Conservation (phyloP, 2,888 invertebrate species). For the Drosophila picticornis region DNA sequence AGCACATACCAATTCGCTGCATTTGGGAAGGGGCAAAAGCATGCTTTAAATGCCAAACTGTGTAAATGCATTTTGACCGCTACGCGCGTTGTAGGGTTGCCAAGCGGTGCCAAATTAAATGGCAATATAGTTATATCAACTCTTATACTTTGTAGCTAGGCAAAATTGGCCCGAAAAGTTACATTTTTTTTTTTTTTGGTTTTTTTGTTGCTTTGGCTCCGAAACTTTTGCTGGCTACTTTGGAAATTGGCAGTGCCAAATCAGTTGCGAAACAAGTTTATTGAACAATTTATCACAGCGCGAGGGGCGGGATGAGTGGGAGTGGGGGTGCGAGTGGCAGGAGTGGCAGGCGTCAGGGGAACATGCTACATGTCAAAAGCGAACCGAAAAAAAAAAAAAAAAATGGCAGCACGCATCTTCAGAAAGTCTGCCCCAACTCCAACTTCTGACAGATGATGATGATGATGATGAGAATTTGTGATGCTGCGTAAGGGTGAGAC, state of each 20-base stretch:
- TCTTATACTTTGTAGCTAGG: slow-evolving; percentile 1
- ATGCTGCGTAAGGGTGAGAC: slow-evolving; percentile 15
- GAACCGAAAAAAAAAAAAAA: slow-evolving; percentile 8
- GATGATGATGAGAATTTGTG: slow-evolving; percentile 39
- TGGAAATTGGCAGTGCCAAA: slow-evolving; percentile 63
- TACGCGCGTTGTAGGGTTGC: slow-evolving; percentile 20
- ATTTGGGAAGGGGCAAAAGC: slow-evolving; percentile 4
- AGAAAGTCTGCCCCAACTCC: slow-evolving; percentile 5
- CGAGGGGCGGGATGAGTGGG: neutral
- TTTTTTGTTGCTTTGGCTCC: slow-evolving; percentile 26
- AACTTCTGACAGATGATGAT: slow-evolving; percentile 21
- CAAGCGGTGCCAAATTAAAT: slow-evolving; percentile 32
- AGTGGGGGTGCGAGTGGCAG: neutral
- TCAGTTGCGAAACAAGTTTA: slow-evolving; percentile 77
- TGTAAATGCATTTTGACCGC: slow-evolving; percentile 44
- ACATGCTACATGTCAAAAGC: slow-evolving; percentile 49
- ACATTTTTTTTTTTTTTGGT: slow-evolving; percentile 21
- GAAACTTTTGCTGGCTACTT: slow-evolving; percentile 50
- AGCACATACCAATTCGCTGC: neutral
- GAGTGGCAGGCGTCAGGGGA: neutral
- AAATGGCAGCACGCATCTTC: slow-evolving; percentile 63
- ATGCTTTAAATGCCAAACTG: slow-evolving; percentile 18
- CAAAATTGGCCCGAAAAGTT: slow-evolving; percentile 35
- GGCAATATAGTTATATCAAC: slow-evolving; percentile 45
- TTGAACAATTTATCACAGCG: slow-evolving; percentile 71